Evolutionary conservation across 2,113 vertebrate species (phyloP), one percentile per base, ranked within the genome.

Genomic region (Riparia riparia): DNA sequence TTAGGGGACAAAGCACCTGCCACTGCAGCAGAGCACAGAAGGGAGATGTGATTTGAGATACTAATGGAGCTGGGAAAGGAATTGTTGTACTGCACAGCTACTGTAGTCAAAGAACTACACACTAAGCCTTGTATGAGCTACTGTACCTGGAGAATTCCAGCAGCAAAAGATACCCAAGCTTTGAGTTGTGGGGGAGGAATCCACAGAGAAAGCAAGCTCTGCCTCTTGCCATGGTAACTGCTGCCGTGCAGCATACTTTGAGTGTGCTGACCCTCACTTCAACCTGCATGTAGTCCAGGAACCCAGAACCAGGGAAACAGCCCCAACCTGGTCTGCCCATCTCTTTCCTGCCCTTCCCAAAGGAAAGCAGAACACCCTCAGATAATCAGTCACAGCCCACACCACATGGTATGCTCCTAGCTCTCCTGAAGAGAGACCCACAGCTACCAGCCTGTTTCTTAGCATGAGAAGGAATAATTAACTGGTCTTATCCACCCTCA

Each of bases 201-300:
- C 21, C 72, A 47, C 31, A 44, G 45, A 57, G 42, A 45, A 44
- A 80, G 61, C 32, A 26, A 81, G 42, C 12, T 8, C 78, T 26
- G 32, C 22, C 58, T 92, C 54, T 90, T 69, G 8, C 85, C 82
- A n/a, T 93, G 78, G 77, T 17, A 89, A 84, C 89, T 81, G 72
- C 77, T 71, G 65, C 70, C 66, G 21, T 10, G 22, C 17, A 24
- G 58, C 85, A 76, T 6, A 66, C 56, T 49, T 1, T 1, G 3
- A 41, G 21, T 1, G 54, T 64, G 41, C 61, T 56, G n/a, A 49
- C 44, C 56, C 44, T 79, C 39, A 8, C 28, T 65, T 49, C n/a
- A n/a, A 9, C 37, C 18, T 20, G 3, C 17, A 16, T 1, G 2
- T 34, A 57, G 74, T 53, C 41, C 0, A 1, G 51, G 14, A 41